phyloP scores from a whole-genome alignment of 2,113 vertebrate species.

The Nipponia nippon region DNA sequence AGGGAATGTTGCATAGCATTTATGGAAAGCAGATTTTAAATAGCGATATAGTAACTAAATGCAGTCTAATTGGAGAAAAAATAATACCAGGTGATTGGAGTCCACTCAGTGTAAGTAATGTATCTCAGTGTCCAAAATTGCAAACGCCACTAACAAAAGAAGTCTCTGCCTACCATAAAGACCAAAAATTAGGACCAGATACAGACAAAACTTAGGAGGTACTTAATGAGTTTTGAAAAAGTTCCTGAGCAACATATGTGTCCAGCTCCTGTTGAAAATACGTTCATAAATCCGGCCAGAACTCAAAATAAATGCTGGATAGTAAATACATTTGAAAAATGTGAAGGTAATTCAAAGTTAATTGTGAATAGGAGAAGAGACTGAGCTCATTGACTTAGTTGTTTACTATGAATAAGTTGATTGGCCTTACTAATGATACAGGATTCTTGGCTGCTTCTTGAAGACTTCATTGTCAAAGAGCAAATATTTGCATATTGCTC shows the following conservation, averaged over 20 bases:
- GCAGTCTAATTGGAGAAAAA: neutral
- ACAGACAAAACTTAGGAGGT: neutral
- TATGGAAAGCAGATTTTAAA: conserved; percentile 41
- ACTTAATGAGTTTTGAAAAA: neutral
- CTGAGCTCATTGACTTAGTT: neutral
- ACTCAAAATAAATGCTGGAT: neutral
- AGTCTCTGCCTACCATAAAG: neutral
- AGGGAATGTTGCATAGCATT: conserved; percentile 27
- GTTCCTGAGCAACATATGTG: neutral
- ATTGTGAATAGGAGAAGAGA: neutral
- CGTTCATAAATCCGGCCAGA: neutral
- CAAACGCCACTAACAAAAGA: neutral
- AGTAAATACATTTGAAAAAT: neutral
- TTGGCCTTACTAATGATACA: neutral
- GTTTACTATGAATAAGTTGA: neutral
- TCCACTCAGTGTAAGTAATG: neutral
- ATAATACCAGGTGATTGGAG: neutral
- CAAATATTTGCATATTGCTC: conserved; percentile 45
- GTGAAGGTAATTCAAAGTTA: neutral
- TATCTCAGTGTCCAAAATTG: neutral
- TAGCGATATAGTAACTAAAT: neutral
- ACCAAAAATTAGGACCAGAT: neutral
- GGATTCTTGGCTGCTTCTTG: conserved; percentile 18
- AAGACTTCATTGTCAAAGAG: conserved; percentile 30
- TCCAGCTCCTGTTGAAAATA: neutral